A percentile compares a stretch with the other conserved stretches of the same genome.
phyloP scores from a whole-genome alignment of 2,797 vertebrate genomes.

The Chaenodraco wilsoni region DNA sequence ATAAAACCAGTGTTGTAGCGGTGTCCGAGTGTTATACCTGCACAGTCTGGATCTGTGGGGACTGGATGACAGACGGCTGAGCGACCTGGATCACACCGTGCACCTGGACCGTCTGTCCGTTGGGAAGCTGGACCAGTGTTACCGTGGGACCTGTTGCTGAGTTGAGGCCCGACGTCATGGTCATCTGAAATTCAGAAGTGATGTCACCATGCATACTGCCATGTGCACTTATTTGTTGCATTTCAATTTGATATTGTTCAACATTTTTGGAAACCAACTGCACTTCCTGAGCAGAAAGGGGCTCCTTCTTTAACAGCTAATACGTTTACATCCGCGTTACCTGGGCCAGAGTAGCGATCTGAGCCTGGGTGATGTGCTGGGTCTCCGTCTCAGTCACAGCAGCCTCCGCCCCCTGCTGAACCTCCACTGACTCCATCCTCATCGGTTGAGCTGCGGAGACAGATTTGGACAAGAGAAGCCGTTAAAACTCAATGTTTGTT shows the following conservation, averaged over 20 bases:
- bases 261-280: not conserved
- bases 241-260: not conserved
- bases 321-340: constrained; percentile 66
- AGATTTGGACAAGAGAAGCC: constrained; percentile 3
- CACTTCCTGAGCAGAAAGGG: not conserved
- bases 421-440: constrained; percentile 96
- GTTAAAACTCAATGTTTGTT: not conserved
- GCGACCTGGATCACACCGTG: constrained; percentile 97
- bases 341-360: constrained; percentile 95
- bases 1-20: not conserved
- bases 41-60: constrained; percentile 94
- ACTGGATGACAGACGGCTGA: constrained; percentile 96
- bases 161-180: constrained; percentile 72
- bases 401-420: constrained; percentile 92
- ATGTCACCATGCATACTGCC: not conserved
- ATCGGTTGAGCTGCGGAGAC: constrained; percentile 88
- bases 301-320: not conserved
- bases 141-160: constrained; percentile 90
- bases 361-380: constrained; percentile 92
- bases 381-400: constrained; percentile 91
- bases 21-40: constrained; percentile 82
- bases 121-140: constrained; percentile 95
- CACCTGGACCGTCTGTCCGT: constrained; percentile 96
- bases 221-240: not conserved
- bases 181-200: constrained; percentile 61